Base-by-base conservation (phyloP, 2,888 invertebrate genomes). In the Suillia variegata region DNA sequence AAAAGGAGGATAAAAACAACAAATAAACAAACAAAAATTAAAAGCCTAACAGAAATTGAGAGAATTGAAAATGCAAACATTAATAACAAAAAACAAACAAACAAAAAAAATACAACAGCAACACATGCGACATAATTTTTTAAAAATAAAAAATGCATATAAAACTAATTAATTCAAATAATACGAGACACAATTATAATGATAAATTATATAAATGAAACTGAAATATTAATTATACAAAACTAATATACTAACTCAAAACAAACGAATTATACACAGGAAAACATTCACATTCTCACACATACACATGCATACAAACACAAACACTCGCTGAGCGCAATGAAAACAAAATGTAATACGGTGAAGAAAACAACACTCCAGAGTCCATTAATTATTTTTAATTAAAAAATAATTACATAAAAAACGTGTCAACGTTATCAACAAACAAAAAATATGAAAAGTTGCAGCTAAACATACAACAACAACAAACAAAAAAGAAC, bases 101-200 rank as follows among this genome's bases (percentile, higher is more conserved):
- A 55, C 21, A 58, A 38, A 10, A 57, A 57, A 15, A 58, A 22
- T 21, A 34, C 5, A 56, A 59, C 42, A 51, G 10, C 2, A 61
- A 54, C 26, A 58, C 54, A 34, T 48, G 57, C 56, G 57, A 59
- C 51, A 56, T 63, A 59, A 62, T 65, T 63, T 65, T 61, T 63
- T 57, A 55, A 65, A 59, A 48, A 60, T 50, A 59, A 59, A 38
- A 10, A 38, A 58, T n/a, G 47, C 33, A 56, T 55, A 53, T 34
- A 48, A 54, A 57, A 57, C 49, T n/a, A n/a, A n/a, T n/a, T n/a
- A n/a, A n/a, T n/a, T n/a, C n/a, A n/a, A n/a, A n/a, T n/a, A n/a
- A n/a, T n/a, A n/a, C n/a, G n/a, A n/a, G n/a, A 33, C 15, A 53
- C 42, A 56, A 62, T n/a, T 38, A 53, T 22, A 21, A 38, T 21